A percentile compares a stretch with the other conserved stretches of the same genome.
Evolutionary conservation across 2,888 invertebrate species (phyloP).

Genomic region (Rotaria sp.): DNA sequence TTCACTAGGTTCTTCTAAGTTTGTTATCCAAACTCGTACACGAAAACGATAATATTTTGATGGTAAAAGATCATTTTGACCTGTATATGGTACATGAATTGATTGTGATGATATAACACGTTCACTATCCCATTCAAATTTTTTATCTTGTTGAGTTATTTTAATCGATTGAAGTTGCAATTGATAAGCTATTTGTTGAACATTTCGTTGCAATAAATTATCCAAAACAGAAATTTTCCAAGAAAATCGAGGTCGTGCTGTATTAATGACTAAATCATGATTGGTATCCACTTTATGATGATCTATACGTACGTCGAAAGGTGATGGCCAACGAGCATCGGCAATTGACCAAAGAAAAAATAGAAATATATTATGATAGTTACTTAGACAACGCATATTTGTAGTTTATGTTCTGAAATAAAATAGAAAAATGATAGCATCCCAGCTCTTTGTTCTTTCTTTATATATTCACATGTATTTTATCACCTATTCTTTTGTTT

Average conservation of each 20-base stretch:
- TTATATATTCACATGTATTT: not conserved
- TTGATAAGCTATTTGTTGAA: not conserved
- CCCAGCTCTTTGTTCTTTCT: not conserved
- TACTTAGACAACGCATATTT: too few species aligned
- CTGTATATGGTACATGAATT: not conserved
- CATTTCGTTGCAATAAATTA: not conserved
- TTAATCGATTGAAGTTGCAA: not conserved
- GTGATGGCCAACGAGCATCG: not conserved
- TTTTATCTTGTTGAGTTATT: not conserved
- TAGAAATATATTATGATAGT: too few species aligned
- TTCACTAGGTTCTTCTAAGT: not conserved
- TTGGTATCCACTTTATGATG: slow-evolving; percentile 12
- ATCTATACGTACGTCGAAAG: not conserved
- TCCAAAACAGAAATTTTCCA: not conserved
- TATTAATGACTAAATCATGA: not conserved
- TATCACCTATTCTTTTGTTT: not conserved
- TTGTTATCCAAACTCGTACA: not conserved
- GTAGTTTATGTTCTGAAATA: too few species aligned
- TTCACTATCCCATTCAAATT: not conserved
- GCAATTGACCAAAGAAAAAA: not conserved
- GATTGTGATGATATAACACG: not conserved
- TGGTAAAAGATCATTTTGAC: not conserved
- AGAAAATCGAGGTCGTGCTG: slow-evolving; percentile 4
- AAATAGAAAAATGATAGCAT: too few species aligned
- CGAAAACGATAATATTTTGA: slow-evolving; percentile 7